Base-by-base conservation (phyloP, 2,113 vertebrate species). In the Paracanthobrama guichenoti region DNA sequence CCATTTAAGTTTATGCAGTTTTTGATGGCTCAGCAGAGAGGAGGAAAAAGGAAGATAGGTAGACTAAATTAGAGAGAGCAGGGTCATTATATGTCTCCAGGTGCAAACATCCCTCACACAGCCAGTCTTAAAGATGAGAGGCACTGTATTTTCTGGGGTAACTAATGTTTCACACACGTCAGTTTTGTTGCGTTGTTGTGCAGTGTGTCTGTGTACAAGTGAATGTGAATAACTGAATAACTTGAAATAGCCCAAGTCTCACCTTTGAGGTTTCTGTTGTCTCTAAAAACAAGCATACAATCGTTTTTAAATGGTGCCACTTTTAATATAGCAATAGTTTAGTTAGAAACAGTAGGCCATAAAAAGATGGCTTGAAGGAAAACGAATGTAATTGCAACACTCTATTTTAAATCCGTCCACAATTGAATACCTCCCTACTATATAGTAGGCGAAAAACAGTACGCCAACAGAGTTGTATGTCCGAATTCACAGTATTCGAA, bases 1-100 rank as follows among this genome's bases (percentile, higher is more conserved):
- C 91, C 93, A 91, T 94, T 94, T 91, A 92, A 88, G 89, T 92
- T 90, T 91, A 91, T 93, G 92, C 93, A 92, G 92, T 93, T 94
- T 79, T 85, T 90, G 91, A 93, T 91, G 90, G 89, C 88, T 93
- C 92, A 93, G 92, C 93, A 93, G 31, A 74, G 59, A 64, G 46
- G 59, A 64, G 81, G 48, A 42, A 78, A 66, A 77, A 26, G 22
- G 72, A 77, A 26, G 48, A 59, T 39, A 83, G 59, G 75, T 79
- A 39, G 39, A 39, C 39, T 6, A 84, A 62, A 75, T 24, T 62
- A 16, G 71, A 59, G 73, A 46, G 31, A 82, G 71, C 20, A 28
- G 42, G 46, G 35, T 22, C 66, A 39, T 81, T 69, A 69, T 71
- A 69, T 57, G 48, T 82, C 48, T 82, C 80, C 64, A 80, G 84